Base-by-base conservation (phyloP, 2,888 invertebrate genomes). In the Apamea epomidion region DNA sequence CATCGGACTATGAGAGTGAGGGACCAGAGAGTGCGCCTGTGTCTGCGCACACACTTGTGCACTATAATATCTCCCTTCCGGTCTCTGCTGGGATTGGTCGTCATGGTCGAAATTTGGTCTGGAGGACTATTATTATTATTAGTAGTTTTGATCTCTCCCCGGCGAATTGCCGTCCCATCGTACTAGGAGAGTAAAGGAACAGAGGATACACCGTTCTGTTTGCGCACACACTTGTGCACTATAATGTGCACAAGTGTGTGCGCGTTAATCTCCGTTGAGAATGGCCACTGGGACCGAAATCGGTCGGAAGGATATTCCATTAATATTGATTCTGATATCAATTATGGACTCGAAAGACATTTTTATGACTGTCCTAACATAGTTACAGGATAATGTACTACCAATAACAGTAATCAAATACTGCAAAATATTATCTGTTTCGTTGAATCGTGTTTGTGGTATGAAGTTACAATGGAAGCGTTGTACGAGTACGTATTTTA, bases 381-480 rank as follows among this genome's bases (percentile, higher is more conserved):
- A 65, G n/a, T 69, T 42, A 62, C 45, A 74, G n/a, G n/a, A 32
- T 37, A 69, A n/a, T 68, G 1, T n/a, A n/a, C 48, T 74, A 32
- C 21, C 42, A 21, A 37, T 64, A 42, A 60, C 64, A 65, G n/a
- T 79, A 25, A 73, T 79, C 48, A 48, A 64, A 72, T 64, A 87
- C 54, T 67, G 54, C 62, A 77, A 69, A 76, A 51, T 64, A 74
- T 58, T 79, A 67, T 78, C 71, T 54, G 25, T 67, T 42, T 45
- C 68, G n/a, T 62, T 74, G 48, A 74, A 74, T 80, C 75, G 79
- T 75, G 70, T 74, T 71, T n/a, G 18, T 79, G 10, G 64, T 74
- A 73, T 75, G 48, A 62, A n/a, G n/a, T 76, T 87, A 74, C 81
- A 75, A 75, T 64, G 25, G n/a, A 65, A 84, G 62, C 48, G 45